Evolutionary conservation across 2,113 vertebrate species (phyloP).

Genomic region (Acinonyx jubatus): DNA sequence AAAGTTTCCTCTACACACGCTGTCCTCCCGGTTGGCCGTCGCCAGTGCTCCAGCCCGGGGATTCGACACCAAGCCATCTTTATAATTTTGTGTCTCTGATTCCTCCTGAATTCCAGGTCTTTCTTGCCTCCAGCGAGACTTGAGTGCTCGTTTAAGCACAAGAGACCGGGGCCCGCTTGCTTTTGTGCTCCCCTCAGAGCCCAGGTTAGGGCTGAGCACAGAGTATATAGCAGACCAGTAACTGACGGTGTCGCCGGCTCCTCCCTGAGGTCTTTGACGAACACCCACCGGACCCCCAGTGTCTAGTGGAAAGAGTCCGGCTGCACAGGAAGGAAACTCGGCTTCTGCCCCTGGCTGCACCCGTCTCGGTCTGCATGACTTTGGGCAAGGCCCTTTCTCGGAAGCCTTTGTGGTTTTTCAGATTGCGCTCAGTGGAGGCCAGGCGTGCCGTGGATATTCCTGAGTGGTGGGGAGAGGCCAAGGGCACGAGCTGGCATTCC

Average conservation of each 20-base stretch:
- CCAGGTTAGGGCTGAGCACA: rapidly evolving
- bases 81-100: background rate
- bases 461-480: background rate
- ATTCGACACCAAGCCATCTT: background rate
- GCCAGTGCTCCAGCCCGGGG: background rate
- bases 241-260: background rate
- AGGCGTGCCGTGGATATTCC: rapidly evolving
- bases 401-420: background rate
- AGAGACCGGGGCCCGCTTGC: background rate
- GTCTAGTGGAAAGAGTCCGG: background rate
- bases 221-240: rapidly evolving
- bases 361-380: rapidly evolving
- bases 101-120: background rate
- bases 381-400: background rate
- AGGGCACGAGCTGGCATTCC: background rate
- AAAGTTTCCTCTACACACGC: no score
- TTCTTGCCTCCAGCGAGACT: background rate
- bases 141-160: background rate
- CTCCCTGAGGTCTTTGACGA: background rate
- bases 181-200: background rate
- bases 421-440: background rate
- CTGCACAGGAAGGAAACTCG: background rate
- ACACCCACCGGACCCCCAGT: rapidly evolving
- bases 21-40: background rate
- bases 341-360: background rate